Percentiles rank a stretch among this genome's conserved stretches.
These are phyloP conservation scores for Scylla paramamosain DNA, from an alignment of 1,140 invertebrate genomes.

Conservation along the genomic window DNA sequence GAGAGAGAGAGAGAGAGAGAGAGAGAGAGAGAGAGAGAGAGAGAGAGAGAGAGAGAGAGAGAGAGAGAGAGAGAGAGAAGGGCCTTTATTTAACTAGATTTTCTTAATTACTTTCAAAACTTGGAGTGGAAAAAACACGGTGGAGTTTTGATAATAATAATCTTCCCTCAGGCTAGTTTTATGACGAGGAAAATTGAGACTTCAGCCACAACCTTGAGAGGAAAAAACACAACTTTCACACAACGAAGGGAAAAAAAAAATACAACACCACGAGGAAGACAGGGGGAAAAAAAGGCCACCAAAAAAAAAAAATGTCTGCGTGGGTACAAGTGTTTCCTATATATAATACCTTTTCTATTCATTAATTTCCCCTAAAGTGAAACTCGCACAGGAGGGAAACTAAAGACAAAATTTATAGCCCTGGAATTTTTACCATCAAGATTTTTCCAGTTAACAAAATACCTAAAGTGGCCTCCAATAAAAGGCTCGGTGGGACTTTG, in stretches of 20 bases:
- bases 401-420: background rate
- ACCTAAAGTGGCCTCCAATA: background rate
- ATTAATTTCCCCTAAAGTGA: background rate
- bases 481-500: no score
- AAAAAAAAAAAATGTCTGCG: background rate
- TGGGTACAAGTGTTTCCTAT: background rate
- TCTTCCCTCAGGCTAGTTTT: conserved; percentile 17
- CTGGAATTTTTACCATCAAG: background rate
- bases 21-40: background rate
- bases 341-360: background rate
- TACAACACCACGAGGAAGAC: background rate
- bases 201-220: background rate
- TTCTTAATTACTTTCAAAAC: conserved; percentile 46
- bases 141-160: conserved; percentile 6
- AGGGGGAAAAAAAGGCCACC: background rate
- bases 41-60: background rate
- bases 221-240: background rate
- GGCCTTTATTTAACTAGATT: background rate
- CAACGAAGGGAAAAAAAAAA: background rate
- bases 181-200: background rate
- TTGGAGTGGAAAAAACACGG: background rate
- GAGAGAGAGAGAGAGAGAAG: background rate
- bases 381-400: background rate
- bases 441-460: background rate
- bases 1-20: background rate